Evolutionary conservation across 2,113 vertebrate species (phyloP).

Genomic region (Felis chaus): DNA sequence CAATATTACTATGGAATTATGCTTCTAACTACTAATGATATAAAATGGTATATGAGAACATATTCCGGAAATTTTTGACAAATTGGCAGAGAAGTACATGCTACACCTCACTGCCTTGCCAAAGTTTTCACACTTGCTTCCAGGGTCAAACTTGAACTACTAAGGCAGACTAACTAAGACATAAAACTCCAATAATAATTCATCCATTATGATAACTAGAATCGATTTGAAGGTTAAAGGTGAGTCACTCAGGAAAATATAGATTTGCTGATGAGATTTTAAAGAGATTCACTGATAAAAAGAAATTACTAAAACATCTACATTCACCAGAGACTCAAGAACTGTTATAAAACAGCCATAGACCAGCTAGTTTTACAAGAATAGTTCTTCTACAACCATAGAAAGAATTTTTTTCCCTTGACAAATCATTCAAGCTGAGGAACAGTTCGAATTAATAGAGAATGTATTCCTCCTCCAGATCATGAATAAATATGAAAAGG

Average conservation of each 20-base stretch:
- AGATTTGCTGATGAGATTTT: slow-evolving; percentile 48
- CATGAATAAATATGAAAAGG: slow-evolving; percentile 59
- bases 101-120: neutral
- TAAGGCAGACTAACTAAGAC: neutral
- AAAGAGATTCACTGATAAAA: slow-evolving; percentile 36
- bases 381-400: neutral
- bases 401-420: slow-evolving; percentile 7
- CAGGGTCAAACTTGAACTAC: neutral
- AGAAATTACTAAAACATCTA: neutral
- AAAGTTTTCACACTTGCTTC: slow-evolving; percentile 7
- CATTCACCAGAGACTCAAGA: neutral
- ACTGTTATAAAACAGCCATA: neutral
- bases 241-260: slow-evolving; percentile 21
- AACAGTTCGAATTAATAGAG: slow-evolving; percentile 12
- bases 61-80: slow-evolving; percentile 32
- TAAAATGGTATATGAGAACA: neutral
- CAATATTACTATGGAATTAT: slow-evolving; percentile 42
- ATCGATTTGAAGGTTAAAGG: slow-evolving; percentile 19
- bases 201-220: slow-evolving; percentile 27
- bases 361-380: neutral
- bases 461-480: slow-evolving; percentile 25
- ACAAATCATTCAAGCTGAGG: slow-evolving; percentile 34
- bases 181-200: slow-evolving; percentile 14
- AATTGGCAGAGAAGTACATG: neutral
- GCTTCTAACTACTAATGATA: neutral